Conservation (phyloP, 2,113 vertebrate genomes). For the Protobothrops mucrosquamatus region DNA sequence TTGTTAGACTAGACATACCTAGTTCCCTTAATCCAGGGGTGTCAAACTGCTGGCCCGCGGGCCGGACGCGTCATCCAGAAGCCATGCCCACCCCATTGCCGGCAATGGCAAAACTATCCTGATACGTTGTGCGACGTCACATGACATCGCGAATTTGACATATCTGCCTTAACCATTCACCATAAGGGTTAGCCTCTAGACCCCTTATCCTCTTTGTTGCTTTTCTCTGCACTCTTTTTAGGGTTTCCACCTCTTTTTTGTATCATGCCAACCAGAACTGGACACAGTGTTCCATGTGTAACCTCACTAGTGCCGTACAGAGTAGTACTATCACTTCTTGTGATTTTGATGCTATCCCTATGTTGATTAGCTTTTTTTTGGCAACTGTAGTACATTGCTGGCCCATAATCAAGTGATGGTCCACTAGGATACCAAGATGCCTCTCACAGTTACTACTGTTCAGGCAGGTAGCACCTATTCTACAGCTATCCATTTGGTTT, state of each 20-base stretch:
- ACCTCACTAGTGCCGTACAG: neutral
- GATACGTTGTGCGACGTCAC: too few relatives aligned
- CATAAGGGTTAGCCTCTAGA: too few relatives aligned
- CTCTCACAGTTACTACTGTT: neutral
- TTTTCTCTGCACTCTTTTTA: neutral
- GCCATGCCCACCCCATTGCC: too few relatives aligned
- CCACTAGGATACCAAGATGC: neutral
- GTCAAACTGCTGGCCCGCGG: too few relatives aligned
- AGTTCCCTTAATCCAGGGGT: neutral
- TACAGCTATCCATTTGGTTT: neutral
- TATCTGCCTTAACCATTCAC: too few relatives aligned
- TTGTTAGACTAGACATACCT: neutral
- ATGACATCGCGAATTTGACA: too few relatives aligned
- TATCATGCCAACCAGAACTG: neutral
- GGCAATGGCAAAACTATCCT: too few relatives aligned
- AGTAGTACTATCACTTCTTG: neutral
- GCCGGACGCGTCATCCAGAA: too few relatives aligned
- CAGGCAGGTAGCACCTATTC: neutral
- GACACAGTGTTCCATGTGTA: neutral
- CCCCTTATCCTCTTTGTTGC: neutral
- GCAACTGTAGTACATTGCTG: neutral
- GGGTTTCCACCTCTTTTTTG: neutral
- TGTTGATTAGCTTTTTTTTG: neutral
- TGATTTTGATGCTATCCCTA: neutral
- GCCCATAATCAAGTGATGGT: neutral